A percentile compares a stretch with the other conserved stretches of the same genome.
Conservation (phyloP, 2,888 invertebrate genomes). For the Yponomeuta cagnagella region DNA sequence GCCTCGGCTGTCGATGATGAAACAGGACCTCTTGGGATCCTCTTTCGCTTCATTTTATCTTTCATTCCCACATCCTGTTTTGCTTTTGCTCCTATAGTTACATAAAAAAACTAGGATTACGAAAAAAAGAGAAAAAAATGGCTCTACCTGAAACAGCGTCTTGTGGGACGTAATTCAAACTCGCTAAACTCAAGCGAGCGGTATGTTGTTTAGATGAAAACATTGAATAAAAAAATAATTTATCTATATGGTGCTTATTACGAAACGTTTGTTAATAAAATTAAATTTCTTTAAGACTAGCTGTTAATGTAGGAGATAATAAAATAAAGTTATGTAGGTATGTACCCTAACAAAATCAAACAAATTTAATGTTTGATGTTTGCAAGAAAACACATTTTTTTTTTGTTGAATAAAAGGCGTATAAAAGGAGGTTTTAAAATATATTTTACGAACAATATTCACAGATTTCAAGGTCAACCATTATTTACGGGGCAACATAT, state of each 20-base stretch:
- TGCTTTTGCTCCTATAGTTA: background rate
- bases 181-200: background rate
- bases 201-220: constrained; percentile 19
- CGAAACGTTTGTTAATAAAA: too few species aligned
- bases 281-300: background rate
- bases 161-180: background rate
- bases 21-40: too few species aligned
- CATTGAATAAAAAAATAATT: constrained; percentile 24
- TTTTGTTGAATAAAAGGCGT: too few species aligned
- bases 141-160: background rate
- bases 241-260: background rate
- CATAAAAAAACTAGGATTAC: background rate
- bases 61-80: background rate
- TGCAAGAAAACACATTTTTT: too few species aligned
- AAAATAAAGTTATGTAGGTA: too few species aligned
- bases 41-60: background rate
- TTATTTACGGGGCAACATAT: too few species aligned
- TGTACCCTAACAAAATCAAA: too few species aligned
- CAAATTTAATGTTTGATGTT: too few species aligned
- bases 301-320: background rate
- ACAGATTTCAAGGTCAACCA: too few species aligned
- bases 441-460: too few species aligned
- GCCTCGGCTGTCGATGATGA: too few species aligned
- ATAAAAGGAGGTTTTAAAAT: too few species aligned
- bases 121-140: background rate